phyloP scores from a whole-genome alignment of 2,888 invertebrate genomes.

The Schizaphis graminum region DNA sequence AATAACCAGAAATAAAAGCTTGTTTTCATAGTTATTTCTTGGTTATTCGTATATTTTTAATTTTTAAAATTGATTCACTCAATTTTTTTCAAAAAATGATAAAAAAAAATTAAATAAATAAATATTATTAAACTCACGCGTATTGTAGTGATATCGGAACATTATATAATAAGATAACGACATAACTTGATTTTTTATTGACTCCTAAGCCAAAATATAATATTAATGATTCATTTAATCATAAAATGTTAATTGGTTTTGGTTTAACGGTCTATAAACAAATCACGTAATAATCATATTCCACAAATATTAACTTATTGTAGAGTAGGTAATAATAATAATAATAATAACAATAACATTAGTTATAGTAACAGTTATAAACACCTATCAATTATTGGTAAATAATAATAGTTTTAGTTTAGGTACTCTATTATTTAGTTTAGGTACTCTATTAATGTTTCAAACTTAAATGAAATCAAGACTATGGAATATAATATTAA shows the following conservation, averaged over 20 bases:
- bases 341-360: neutral
- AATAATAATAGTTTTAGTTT: no score
- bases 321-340: neutral
- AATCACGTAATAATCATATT: neutral
- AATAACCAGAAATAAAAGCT: neutral
- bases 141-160: neutral
- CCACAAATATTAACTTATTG: neutral
- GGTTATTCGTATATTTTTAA: neutral
- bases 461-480: neutral
- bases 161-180: neutral
- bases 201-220: neutral
- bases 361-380: no score
- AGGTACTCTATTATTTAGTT: no score
- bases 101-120: neutral
- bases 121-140: neutral
- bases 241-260: neutral
- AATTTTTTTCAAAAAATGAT: neutral
- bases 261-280: neutral
- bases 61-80: neutral
- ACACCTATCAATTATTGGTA: no score
- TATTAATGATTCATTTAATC: neutral
- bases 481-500: neutral
- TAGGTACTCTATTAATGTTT: neutral
- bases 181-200: neutral
- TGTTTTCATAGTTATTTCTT: neutral